phyloP scores from a whole-genome alignment of 2,797 vertebrate species.

The Cyclura pinguis region DNA sequence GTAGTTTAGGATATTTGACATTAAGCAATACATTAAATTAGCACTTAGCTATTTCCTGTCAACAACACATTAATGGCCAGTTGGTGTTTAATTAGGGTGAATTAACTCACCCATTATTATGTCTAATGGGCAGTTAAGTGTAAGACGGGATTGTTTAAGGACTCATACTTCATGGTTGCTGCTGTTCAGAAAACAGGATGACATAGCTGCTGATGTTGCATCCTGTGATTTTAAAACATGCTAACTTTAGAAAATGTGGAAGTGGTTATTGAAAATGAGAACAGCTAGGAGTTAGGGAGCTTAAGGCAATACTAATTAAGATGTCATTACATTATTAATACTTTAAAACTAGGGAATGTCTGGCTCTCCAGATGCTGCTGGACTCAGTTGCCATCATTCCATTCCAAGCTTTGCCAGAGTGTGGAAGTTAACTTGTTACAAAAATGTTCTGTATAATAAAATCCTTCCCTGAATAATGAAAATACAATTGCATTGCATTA shows the following conservation, averaged over 20 bases:
- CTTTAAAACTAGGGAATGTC: neutral
- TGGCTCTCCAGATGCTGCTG: neutral
- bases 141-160: slow-evolving; percentile 16
- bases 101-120: slow-evolving; percentile 41
- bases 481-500: neutral
- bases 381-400: neutral
- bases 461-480: neutral
- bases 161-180: slow-evolving; percentile 26
- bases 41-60: slow-evolving; percentile 28
- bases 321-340: neutral
- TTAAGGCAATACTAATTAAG: slow-evolving; percentile 9
- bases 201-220: neutral
- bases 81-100: slow-evolving; percentile 38
- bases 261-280: slow-evolving; percentile 15
- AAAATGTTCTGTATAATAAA: neutral
- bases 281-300: neutral
- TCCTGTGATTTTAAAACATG: neutral
- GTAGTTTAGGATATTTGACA: slow-evolving; percentile 42
- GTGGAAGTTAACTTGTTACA: neutral
- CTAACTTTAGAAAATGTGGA: neutral
- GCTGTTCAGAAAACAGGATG: slow-evolving; percentile 17
- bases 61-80: slow-evolving; percentile 28
- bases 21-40: slow-evolving; percentile 33
- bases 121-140: slow-evolving; percentile 45
- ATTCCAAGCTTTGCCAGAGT: neutral